Conservation (phyloP, 2,888 invertebrate genomes). For the Trichogramma evanescens region DNA sequence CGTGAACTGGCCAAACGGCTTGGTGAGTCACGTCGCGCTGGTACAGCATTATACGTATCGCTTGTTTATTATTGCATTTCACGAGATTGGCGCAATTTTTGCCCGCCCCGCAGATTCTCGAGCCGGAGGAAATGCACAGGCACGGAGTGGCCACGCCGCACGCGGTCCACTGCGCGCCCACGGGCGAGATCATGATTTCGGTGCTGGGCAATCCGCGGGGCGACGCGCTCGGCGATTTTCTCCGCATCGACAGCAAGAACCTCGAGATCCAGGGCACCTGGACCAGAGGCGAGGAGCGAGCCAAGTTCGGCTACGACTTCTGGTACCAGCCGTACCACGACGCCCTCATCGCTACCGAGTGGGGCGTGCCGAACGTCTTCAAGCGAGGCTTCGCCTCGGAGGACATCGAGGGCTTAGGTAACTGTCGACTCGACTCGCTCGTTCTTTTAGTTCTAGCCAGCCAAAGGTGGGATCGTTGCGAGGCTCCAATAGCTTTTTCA, state of each 20-base stretch:
- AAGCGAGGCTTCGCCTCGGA: constrained; percentile 54
- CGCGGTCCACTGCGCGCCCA: constrained; percentile 87
- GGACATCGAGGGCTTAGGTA: constrained; percentile 50
- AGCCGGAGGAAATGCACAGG: constrained; percentile 69
- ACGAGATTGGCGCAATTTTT: no score
- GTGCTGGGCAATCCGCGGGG: constrained; percentile 85
- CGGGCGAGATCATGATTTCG: constrained; percentile 92
- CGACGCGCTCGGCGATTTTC: constrained; percentile 78
- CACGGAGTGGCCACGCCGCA: constrained; percentile 81
- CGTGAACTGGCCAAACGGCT: no score
- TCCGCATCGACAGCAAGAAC: constrained; percentile 76
- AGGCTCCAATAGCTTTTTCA: no score
- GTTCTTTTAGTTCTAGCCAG: neutral
- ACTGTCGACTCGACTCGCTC: constrained; percentile 7
- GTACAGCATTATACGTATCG: no score
- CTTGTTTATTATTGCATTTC: no score
- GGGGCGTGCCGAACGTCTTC: constrained; percentile 83
- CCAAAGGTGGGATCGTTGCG: neutral
- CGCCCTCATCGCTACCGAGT: constrained; percentile 84
- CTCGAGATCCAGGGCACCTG: constrained; percentile 74
- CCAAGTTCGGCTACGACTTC: constrained; percentile 86
- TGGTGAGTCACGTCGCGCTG: no score
- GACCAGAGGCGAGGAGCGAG: constrained; percentile 61
- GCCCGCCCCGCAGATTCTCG: constrained; percentile 58
- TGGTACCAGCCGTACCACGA: constrained; percentile 96